phyloP scores from a whole-genome alignment of 2,797 vertebrate species.

The Eulemur coronatus region DNA sequence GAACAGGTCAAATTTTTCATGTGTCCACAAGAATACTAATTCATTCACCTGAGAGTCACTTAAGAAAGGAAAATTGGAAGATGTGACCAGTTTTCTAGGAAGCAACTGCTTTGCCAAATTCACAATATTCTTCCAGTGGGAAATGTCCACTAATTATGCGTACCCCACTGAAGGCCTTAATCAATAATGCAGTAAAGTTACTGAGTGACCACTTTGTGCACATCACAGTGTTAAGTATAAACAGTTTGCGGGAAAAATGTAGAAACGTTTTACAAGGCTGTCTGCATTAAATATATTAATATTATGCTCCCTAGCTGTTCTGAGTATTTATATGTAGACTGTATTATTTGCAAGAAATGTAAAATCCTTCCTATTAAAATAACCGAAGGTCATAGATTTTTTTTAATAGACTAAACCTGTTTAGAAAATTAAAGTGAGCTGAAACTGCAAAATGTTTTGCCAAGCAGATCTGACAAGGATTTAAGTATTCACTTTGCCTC shows the following conservation, averaged over 20 bases:
- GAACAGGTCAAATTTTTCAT: background rate
- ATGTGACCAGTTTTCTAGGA: background rate
- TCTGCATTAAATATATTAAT: background rate
- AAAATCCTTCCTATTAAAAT: background rate
- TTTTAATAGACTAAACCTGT: background rate
- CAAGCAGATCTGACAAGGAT: background rate
- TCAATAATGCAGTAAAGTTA: background rate
- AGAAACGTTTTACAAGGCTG: background rate
- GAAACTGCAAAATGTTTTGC: background rate
- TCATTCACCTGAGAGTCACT: slow-evolving; percentile 12
- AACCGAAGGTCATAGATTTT: background rate
- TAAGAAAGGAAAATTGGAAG: background rate
- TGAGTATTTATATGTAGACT: background rate
- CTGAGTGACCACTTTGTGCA: background rate
- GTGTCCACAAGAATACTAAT: background rate
- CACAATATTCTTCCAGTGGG: background rate
- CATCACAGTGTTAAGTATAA: background rate
- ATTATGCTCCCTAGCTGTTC: background rate
- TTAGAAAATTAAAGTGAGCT: background rate
- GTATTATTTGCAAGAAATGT: background rate
- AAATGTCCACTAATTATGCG: background rate
- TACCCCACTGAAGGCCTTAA: background rate
- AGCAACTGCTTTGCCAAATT: background rate
- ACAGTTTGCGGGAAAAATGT: background rate
- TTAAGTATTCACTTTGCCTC: background rate